Evolutionary conservation across 2,888 invertebrate genomes (phyloP).

Genomic region (Drosophila engyochracea): DNA sequence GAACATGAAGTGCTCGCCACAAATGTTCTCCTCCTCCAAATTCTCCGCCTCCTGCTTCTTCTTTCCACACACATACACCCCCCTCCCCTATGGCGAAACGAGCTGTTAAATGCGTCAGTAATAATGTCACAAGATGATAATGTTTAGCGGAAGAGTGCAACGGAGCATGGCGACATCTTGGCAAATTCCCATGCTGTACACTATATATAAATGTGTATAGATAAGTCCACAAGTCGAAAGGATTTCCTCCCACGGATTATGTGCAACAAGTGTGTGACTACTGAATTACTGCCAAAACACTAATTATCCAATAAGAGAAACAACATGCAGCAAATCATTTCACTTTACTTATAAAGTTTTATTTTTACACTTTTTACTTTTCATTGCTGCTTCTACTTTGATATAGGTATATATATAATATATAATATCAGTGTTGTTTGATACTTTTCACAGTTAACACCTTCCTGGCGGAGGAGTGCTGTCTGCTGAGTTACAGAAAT

Average conservation of each 20-base stretch:
- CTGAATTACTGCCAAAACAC: conserved; percentile 7
- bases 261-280: conserved; percentile 18
- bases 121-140: conserved; percentile 57
- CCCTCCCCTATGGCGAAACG: conserved; percentile 14
- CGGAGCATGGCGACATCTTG: conserved; percentile 39
- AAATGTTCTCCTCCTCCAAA: neutral
- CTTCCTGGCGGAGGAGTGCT: neutral
- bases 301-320: neutral
- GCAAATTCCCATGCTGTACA: conserved; percentile 42
- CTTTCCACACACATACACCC: too few species aligned
- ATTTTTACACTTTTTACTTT: too few species aligned
- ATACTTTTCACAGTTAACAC: neutral
- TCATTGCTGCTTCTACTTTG: neutral
- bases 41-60: too few species aligned
- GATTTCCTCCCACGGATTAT: conserved; percentile 23
- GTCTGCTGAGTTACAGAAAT: neutral
- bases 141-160: conserved; percentile 50
- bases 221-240: conserved; percentile 4
- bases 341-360: neutral
- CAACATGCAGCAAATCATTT: neutral
- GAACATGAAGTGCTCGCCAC: conserved; percentile 16
- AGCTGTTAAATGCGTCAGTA: conserved; percentile 51
- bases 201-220: neutral
- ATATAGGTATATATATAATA: neutral
- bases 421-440: neutral